Conservation (phyloP, 2,113 vertebrate genomes). For the Hydrochoerus hydrochaeris region DNA sequence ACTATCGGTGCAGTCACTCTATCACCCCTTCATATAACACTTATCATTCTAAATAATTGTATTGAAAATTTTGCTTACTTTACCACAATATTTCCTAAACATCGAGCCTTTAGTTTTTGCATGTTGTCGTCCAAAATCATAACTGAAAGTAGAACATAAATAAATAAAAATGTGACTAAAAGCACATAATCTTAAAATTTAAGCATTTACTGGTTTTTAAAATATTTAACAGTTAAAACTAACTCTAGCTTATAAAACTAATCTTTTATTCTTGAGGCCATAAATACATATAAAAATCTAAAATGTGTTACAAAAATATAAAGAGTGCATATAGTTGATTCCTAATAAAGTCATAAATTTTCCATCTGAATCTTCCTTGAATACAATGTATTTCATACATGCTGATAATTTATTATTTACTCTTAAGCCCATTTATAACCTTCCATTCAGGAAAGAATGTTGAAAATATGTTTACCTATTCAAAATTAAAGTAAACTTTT, state of each 20-base stretch:
- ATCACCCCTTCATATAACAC: not conserved
- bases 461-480: not conserved
- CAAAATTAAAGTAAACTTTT: constrained; percentile 19
- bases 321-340: not conserved
- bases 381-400: not conserved
- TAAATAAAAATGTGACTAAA: constrained; percentile 36
- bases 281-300: not conserved
- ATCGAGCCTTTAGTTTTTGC: constrained; percentile 90
- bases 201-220: constrained; percentile 18
- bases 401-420: not conserved
- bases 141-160: constrained; percentile 86
- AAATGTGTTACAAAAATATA: not conserved
- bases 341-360: not conserved
- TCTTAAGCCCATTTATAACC: not conserved
- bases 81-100: constrained; percentile 96
- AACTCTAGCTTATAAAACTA: not conserved
- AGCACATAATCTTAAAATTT: not conserved
- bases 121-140: constrained; percentile 93
- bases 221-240: not conserved
- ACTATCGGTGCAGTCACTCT: not conserved
- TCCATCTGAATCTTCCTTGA: not conserved
- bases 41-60: not conserved
- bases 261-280: not conserved
- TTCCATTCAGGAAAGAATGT: not conserved
- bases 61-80: constrained; percentile 89